Evolutionary conservation across 2,797 vertebrate genomes (phyloP).

Genomic region (Falco novaeseelandiae): DNA sequence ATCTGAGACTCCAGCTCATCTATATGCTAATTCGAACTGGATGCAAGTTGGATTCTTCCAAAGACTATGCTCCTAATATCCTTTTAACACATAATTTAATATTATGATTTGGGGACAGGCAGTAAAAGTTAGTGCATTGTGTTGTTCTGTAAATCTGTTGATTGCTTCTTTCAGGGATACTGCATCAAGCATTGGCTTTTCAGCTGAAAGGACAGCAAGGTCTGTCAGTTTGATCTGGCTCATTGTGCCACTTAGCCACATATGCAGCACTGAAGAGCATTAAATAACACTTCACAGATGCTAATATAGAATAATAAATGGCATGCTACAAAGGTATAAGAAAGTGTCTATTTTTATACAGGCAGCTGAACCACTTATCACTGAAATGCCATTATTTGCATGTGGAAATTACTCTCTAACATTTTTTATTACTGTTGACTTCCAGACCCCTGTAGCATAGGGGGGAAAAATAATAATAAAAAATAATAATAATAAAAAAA

Average conservation of each 20-base stretch:
- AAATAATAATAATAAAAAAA: background rate
- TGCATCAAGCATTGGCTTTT: constrained; percentile 2
- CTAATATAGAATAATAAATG: constrained; percentile 24
- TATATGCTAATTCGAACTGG: constrained; percentile 74
- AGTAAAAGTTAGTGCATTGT: constrained; percentile 44
- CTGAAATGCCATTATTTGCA: constrained; percentile 43
- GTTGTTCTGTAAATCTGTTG: constrained; percentile 61
- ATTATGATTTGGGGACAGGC: constrained; percentile 63
- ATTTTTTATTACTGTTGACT: background rate
- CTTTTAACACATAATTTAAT: constrained; percentile 77
- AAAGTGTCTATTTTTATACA: background rate
- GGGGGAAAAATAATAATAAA: background rate
- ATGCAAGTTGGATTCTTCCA: constrained; percentile 38
- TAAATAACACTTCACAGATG: constrained; percentile 24
- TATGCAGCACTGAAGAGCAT: background rate
- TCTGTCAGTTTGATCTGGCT: constrained; percentile 47
- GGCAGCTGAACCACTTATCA: background rate
- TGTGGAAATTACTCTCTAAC: background rate
- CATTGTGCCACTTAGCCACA: constrained; percentile 6
- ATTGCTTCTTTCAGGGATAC: constrained; percentile 61
- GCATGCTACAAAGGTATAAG: background rate
- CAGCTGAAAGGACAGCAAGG: constrained; percentile 32
- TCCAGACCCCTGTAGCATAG: background rate
- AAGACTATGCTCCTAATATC: constrained; percentile 59
- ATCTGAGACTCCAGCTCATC: constrained; percentile 71